phyloP scores from a whole-genome alignment of 2,888 invertebrate species.

The Aethes cnicana region DNA sequence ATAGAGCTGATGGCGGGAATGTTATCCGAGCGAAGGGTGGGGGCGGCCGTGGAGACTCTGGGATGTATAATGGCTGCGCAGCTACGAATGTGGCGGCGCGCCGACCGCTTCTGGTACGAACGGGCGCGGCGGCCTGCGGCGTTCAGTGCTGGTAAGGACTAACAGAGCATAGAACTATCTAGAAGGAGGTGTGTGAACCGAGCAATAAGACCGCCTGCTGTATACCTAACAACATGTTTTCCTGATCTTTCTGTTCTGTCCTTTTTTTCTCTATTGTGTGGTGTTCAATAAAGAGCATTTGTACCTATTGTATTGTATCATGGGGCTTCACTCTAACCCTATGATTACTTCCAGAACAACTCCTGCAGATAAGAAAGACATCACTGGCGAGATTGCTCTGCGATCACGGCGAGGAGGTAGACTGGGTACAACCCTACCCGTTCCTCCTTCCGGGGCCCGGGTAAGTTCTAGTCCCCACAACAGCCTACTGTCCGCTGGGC shows the following conservation, averaged over 20 bases:
- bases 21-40: constrained; percentile 89
- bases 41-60: constrained; percentile 91
- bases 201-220: no score
- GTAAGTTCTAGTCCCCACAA: constrained; percentile 39
- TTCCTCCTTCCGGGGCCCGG: constrained; percentile 41
- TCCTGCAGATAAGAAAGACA: constrained; percentile 88
- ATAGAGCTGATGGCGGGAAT: constrained; percentile 96
- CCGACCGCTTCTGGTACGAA: constrained; percentile 90
- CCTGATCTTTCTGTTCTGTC: no score
- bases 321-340: no score
- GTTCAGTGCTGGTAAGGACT: constrained; percentile 41
- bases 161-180: no score
- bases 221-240: no score
- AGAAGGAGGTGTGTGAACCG: no score
- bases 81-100: constrained; percentile 88
- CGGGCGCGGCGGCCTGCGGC: constrained; percentile 40
- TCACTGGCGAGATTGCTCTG: constrained; percentile 88
- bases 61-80: constrained; percentile 93
- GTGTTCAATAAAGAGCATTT: no score
- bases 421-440: constrained; percentile 40
- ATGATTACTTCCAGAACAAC: constrained; percentile 88
- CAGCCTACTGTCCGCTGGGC: no score
- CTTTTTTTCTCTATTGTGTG: no score
- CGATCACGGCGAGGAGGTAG: constrained; percentile 86
- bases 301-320: neutral